Conservation (phyloP, 2,113 vertebrate species). For the Pygoscelis antarcticus region DNA sequence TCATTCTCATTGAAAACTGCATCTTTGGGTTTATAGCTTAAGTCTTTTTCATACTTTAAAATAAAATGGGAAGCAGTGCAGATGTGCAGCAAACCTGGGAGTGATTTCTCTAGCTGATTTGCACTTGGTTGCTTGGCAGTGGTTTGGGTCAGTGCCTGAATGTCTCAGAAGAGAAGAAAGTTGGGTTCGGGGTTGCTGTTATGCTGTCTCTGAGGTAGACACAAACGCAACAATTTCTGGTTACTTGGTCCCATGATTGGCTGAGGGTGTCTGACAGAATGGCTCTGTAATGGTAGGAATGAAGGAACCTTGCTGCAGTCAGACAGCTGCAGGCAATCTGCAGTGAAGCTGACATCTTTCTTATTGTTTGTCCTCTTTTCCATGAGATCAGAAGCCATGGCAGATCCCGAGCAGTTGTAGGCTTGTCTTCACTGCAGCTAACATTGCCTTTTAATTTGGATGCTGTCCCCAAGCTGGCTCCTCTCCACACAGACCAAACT, state of each 20-base stretch:
- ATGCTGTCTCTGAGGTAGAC: not conserved
- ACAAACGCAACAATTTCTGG: not conserved
- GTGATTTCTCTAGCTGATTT: not conserved
- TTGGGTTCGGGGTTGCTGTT: not conserved
- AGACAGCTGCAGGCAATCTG: not conserved
- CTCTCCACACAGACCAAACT: not conserved
- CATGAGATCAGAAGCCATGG: not conserved
- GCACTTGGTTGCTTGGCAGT: not conserved
- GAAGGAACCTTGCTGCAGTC: not conserved
- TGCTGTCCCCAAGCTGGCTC: not conserved
- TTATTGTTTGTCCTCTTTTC: not conserved
- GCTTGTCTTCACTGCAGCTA: not conserved
- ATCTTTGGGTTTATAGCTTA: not conserved
- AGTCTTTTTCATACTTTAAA: not conserved
- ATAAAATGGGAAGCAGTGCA: not conserved
- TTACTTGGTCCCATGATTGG: not conserved
- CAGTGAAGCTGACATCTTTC: not conserved
- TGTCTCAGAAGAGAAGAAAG: not conserved
- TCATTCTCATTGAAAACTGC: not conserved
- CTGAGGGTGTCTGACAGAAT: not conserved
- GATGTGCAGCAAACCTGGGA: not conserved
- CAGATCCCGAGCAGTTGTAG: not conserved
- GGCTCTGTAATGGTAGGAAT: not conserved
- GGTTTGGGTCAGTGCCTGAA: not conserved
- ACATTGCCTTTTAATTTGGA: not conserved